Percentiles rank a stretch among this genome's conserved stretches.
phyloP scores from a whole-genome alignment of 2,113 vertebrate species.

The Bos taurus region ARS-UCD2.0 NC_037329.1:74863001-74863500 shows the following conservation, averaged over 20 bases:
- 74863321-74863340: neutral
- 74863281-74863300: neutral
- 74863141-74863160: neutral
- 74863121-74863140: too few relatives aligned
- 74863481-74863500: too few relatives aligned
- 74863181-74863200: neutral
- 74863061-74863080: too few relatives aligned
- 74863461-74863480: neutral
- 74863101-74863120: too few relatives aligned
- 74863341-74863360: neutral
- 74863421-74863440: neutral
- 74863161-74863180: too few relatives aligned
- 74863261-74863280: neutral
- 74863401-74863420: neutral
- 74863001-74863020: too few relatives aligned
- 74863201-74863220: neutral
- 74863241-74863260: neutral
- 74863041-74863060: too few relatives aligned
- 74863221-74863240: neutral
- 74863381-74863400: neutral
- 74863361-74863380: neutral
- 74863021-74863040: too few relatives aligned
- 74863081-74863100: too few relatives aligned
- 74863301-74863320: neutral
- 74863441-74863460: neutral